Conservation (phyloP, 2,797 vertebrate species). For the Falco novaeseelandiae region DNA sequence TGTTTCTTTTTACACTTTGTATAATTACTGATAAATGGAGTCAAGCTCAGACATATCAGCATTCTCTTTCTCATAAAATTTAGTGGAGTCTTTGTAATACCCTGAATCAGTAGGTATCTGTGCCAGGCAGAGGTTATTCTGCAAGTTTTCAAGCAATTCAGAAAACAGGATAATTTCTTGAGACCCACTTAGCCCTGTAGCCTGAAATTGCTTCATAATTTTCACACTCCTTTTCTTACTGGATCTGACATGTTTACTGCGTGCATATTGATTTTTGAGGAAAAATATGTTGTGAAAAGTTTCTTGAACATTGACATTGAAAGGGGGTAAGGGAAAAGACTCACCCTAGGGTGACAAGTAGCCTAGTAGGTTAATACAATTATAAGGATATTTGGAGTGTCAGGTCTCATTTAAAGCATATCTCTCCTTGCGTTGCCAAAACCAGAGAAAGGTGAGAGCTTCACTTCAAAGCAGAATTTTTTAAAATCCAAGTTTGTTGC, state of each 20-base stretch:
- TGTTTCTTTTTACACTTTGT: neutral
- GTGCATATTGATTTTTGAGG: neutral
- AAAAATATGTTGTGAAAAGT: neutral
- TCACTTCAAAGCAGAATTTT: neutral
- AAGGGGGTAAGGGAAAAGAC: neutral
- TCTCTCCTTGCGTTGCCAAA: neutral
- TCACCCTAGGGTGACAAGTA: neutral
- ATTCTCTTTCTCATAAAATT: neutral
- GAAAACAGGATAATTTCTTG: neutral
- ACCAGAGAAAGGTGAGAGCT: neutral
- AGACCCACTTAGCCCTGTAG: neutral
- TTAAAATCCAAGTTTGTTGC: neutral
- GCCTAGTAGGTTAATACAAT: neutral
- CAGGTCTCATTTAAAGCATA: neutral
- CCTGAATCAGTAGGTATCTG: neutral
- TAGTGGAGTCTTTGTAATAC: neutral
- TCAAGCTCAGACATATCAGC: neutral
- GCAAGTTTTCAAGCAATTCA: neutral
- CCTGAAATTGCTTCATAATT: neutral
- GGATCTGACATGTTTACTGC: neutral
- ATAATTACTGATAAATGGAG: neutral
- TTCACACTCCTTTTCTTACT: neutral
- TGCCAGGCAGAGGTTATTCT: neutral
- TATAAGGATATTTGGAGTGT: neutral
- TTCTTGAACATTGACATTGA: neutral